These are phyloP conservation scores for Probaryconus sp. DNA, from an alignment of 1,140 invertebrate species.

Conservation along the genomic window DNA sequence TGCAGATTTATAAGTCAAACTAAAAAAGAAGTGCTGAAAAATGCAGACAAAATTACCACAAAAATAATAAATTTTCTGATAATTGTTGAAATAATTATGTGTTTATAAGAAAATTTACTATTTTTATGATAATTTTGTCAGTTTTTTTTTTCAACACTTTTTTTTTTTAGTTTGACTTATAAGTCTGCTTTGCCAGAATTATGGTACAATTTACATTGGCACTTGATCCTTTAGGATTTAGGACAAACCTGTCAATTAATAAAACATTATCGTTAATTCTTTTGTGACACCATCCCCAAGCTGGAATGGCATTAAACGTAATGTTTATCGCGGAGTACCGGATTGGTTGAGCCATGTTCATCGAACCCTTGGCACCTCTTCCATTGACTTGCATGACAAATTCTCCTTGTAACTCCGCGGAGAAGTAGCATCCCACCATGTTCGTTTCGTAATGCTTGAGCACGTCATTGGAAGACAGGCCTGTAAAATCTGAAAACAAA, in stretches of 20 bases:
- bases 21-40: too few species aligned
- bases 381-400: slow-evolving; percentile 82
- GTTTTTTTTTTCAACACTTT: too few species aligned
- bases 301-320: slow-evolving; percentile 82
- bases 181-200: too few species aligned
- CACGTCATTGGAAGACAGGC: slow-evolving; percentile 49
- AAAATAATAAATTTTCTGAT: too few species aligned
- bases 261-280: slow-evolving; percentile 82
- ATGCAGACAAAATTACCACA: too few species aligned
- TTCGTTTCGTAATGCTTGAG: slow-evolving; percentile 57
- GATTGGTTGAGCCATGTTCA: slow-evolving; percentile 76
- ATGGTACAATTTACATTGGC: too few species aligned
- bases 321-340: slow-evolving; percentile 83
- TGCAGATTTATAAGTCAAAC: too few species aligned
- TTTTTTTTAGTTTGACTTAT: too few species aligned
- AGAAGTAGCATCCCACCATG: slow-evolving; percentile 81
- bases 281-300: slow-evolving; percentile 83
- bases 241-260: slow-evolving; percentile 81
- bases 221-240: too few species aligned
- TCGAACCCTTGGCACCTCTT: slow-evolving; percentile 67
- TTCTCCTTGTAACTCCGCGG: slow-evolving; percentile 84
- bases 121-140: too few species aligned
- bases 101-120: too few species aligned
- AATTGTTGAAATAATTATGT: too few species aligned
- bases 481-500: slow-evolving; percentile 47